A percentile compares a stretch with the other conserved stretches of the same genome.
Evolutionary conservation across 2,113 vertebrate species (phyloP).

Genomic region (Columba janthina): DNA sequence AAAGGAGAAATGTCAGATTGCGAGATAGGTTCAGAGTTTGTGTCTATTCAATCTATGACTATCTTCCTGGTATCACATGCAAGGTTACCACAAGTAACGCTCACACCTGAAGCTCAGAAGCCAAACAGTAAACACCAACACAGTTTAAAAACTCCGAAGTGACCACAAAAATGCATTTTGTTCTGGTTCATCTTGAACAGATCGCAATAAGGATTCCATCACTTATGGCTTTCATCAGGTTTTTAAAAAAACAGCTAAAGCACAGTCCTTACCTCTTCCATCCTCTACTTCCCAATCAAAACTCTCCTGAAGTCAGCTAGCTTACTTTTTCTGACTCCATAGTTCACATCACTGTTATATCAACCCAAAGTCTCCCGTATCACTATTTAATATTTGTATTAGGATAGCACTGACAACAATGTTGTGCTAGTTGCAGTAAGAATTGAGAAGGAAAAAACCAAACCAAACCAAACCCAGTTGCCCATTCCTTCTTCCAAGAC

Average conservation of each 20-base stretch:
- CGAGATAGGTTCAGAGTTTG: background rate
- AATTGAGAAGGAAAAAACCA: background rate
- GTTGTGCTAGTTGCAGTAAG: background rate
- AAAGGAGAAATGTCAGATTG: background rate
- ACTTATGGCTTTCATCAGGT: background rate
- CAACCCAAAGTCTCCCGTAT: background rate
- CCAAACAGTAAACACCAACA: background rate
- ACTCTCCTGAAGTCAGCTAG: background rate
- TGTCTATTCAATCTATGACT: background rate
- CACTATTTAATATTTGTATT: background rate
- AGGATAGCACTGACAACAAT: background rate
- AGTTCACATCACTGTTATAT: background rate
- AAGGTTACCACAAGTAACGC: background rate
- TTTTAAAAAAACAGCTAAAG: background rate
- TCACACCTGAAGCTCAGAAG: background rate
- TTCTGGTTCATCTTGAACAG: background rate
- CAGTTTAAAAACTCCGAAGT: background rate
- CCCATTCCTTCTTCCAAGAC: background rate
- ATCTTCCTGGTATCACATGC: background rate
- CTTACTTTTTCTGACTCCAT: background rate
- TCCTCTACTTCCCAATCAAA: background rate
- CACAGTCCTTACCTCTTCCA: background rate
- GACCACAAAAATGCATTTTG: background rate
- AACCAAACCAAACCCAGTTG: fast-evolving
- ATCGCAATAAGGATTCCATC: background rate